Evolutionary conservation across 2,888 invertebrate genomes (phyloP).

Genomic region (Chouioia cunea): DNA sequence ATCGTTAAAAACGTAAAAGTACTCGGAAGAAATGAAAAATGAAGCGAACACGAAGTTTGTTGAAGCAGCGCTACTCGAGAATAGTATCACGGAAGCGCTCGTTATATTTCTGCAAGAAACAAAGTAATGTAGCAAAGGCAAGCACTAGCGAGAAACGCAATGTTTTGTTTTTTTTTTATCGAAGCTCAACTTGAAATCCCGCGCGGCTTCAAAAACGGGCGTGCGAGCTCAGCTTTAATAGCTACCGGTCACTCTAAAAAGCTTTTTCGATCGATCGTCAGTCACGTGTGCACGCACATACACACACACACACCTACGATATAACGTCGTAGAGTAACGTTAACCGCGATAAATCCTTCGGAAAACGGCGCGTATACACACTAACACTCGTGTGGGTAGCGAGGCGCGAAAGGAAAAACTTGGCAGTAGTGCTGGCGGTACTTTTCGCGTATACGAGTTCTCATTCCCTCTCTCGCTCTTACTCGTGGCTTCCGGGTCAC

Average conservation of each 20-base stretch:
- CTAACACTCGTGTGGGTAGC: not conserved
- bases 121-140: no score
- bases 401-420: constrained; percentile 12
- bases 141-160: not conserved
- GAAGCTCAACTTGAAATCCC: constrained; percentile 19
- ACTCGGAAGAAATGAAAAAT: no score
- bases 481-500: constrained; percentile 23
- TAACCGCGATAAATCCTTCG: constrained; percentile 14
- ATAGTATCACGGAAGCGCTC: no score
- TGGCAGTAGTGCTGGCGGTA: not conserved
- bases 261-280: no score
- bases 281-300: no score
- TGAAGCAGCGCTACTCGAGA: no score
- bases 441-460: no score
- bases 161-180: constrained; percentile 8
- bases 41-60: no score
- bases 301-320: no score
- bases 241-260: not conserved
- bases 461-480: no score
- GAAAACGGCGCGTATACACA: not conserved
- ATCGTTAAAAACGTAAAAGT: no score
- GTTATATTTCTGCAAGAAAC: no score
- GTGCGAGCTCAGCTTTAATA: not conserved
- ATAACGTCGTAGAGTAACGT: not conserved
- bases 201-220: not conserved